Conservation (phyloP, 1,140 invertebrate species). For the Lamellibrachia luymesi region DNA sequence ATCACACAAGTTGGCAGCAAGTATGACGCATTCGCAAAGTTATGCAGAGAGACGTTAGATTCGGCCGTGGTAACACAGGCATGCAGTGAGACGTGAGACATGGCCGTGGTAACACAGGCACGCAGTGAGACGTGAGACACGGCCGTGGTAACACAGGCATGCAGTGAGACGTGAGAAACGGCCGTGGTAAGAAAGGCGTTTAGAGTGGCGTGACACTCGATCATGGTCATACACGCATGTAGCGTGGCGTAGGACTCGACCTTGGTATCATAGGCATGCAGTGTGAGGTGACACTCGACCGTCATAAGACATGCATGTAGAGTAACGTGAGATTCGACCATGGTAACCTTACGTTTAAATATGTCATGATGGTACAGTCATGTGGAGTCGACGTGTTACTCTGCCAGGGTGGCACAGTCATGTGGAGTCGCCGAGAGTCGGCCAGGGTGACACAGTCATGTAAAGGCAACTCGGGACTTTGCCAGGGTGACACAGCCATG, state of each 20-base stretch:
- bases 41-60: background rate
- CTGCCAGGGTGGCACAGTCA: background rate
- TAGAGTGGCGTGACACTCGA: background rate
- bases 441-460: too few species aligned
- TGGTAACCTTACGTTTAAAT: background rate
- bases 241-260: background rate
- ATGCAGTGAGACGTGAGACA: background rate
- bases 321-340: background rate
- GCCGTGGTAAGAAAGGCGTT: background rate
- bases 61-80: background rate
- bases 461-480: too few species aligned
- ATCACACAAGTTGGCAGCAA: background rate
- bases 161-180: background rate
- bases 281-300: background rate
- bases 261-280: background rate
- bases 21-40: background rate
- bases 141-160: background rate
- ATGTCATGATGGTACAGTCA: background rate
- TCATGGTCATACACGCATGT: background rate
- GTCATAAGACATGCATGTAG: background rate
- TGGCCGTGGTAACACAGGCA: background rate
- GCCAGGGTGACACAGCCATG: too few species aligned
- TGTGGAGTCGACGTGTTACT: background rate
- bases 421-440: background rate
- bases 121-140: background rate